These are phyloP conservation scores for Ichneumoninae sp. DNA, from an alignment of 2,888 invertebrate species.

Conservation along the genomic window DNA sequence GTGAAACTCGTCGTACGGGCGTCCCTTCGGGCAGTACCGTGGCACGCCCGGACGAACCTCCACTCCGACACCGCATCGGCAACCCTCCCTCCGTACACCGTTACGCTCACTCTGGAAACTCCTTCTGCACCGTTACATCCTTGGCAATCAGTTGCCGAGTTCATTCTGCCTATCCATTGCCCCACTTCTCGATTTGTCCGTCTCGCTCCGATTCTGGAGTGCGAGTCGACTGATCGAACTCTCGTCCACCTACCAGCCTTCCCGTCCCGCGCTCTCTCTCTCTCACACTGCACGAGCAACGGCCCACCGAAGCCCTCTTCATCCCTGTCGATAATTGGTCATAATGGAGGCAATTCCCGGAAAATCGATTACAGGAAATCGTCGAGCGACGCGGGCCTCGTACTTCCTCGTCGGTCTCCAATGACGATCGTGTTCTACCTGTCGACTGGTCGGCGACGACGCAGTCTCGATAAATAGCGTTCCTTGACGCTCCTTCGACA, in stretches of 20 bases:
- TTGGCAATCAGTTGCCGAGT: slow-evolving; percentile 64
- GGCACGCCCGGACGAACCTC: slow-evolving; percentile 51
- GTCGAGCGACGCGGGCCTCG: slow-evolving; percentile 69
- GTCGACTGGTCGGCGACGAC: slow-evolving; percentile 21
- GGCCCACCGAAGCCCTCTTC: slow-evolving; percentile 71
- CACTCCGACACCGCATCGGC: slow-evolving; percentile 39
- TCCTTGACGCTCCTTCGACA: not conserved
- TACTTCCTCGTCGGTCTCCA: slow-evolving; percentile 39
- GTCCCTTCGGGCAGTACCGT: slow-evolving; percentile 48
- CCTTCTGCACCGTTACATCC: slow-evolving; percentile 63
- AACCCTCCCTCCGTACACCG: slow-evolving; percentile 42
- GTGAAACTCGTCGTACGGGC: slow-evolving; percentile 50
- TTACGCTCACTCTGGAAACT: slow-evolving; percentile 39
- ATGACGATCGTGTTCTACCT: slow-evolving; percentile 40
- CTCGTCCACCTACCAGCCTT: slow-evolving; percentile 56
- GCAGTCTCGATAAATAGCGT: slow-evolving; percentile 12
- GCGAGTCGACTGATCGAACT: slow-evolving; percentile 66
- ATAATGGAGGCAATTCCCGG: slow-evolving; percentile 81
- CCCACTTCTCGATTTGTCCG: slow-evolving; percentile 65
- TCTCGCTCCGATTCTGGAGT: slow-evolving; percentile 28
- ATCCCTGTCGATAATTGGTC: slow-evolving; percentile 81
- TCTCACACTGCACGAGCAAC: slow-evolving; percentile 37
- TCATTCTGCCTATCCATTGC: slow-evolving; percentile 63
- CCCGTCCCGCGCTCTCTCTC: not conserved
- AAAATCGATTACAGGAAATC: slow-evolving; percentile 82